These are phyloP conservation scores for Archaeoteleia sp. DNA, from an alignment of 2,888 invertebrate species.

Conservation along the genomic window DNA sequence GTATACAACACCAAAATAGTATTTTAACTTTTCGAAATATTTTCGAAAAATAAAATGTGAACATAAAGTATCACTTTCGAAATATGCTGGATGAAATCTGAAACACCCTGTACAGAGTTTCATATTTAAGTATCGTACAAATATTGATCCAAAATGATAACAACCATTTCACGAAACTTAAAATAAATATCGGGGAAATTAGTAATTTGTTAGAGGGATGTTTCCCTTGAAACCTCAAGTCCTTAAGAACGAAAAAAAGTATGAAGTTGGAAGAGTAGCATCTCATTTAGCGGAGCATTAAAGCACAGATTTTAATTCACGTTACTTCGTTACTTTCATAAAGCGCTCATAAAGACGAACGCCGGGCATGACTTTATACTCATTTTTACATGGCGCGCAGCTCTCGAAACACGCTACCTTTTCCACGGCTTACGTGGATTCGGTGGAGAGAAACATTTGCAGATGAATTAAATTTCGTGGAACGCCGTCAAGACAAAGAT, in stretches of 20 bases:
- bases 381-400: slow-evolving; percentile 21
- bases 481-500: slow-evolving; percentile 15
- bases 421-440: slow-evolving; percentile 15
- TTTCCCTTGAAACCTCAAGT: slow-evolving; percentile 9
- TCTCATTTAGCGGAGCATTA: slow-evolving; percentile 43
- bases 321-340: slow-evolving; percentile 58
- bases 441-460: slow-evolving; percentile 20
- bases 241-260: slow-evolving; percentile 10
- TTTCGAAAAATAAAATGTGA: too few species aligned
- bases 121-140: too few species aligned
- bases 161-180: too few species aligned
- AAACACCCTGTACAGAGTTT: too few species aligned
- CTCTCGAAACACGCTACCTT: slow-evolving; percentile 12
- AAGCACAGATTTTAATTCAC: slow-evolving; percentile 54
- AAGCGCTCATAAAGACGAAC: slow-evolving; percentile 49
- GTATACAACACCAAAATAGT: too few species aligned
- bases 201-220: not conserved
- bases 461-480: slow-evolving; percentile 39
- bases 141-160: too few species aligned
- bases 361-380: slow-evolving; percentile 27
- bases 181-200: not conserved
- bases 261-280: slow-evolving; percentile 19
- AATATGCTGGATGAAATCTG: too few species aligned
- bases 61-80: too few species aligned
- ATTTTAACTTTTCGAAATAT: too few species aligned